Evolutionary conservation across 2,113 vertebrate genomes (phyloP).

Genomic region (Calonectris borealis): DNA sequence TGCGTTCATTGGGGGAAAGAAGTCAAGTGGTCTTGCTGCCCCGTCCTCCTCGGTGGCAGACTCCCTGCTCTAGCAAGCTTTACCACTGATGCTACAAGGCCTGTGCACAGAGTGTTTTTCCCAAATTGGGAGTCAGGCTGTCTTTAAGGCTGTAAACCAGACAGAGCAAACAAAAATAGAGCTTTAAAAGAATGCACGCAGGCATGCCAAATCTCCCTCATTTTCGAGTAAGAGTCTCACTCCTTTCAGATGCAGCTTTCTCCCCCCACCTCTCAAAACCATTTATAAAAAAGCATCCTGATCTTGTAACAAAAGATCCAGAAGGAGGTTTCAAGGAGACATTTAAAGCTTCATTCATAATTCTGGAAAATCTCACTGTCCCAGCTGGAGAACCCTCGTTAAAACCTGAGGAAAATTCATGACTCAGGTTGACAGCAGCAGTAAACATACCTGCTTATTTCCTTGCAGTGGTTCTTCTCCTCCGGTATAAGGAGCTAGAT

Average conservation of each 20-base stretch:
- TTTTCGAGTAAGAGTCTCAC: background rate
- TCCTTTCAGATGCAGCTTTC: background rate
- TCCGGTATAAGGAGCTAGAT: background rate
- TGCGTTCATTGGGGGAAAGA: background rate
- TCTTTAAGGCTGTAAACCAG: constrained; percentile 40
- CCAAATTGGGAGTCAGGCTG: constrained; percentile 50
- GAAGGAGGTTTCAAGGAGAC: background rate
- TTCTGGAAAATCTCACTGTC: background rate
- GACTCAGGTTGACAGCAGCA: background rate
- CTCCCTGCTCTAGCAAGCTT: background rate
- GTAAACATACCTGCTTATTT: background rate
- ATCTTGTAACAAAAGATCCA: background rate
- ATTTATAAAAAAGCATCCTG: background rate
- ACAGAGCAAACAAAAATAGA: constrained; percentile 60
- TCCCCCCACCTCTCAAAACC: background rate
- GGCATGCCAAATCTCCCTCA: constrained; percentile 31
- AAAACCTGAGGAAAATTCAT: background rate
- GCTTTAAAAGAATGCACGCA: constrained; percentile 19
- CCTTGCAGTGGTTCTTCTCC: background rate
- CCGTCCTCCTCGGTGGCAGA: background rate
- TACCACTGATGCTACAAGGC: background rate
- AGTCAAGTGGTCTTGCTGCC: background rate
- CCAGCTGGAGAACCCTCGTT: background rate
- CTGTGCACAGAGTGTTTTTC: constrained; percentile 2
- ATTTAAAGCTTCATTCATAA: constrained; percentile 12